Percentiles rank a stretch among this genome's conserved stretches.
phyloP scores from a whole-genome alignment of 2,113 vertebrate species.

The Anarhynchus alexandrinus region DNA sequence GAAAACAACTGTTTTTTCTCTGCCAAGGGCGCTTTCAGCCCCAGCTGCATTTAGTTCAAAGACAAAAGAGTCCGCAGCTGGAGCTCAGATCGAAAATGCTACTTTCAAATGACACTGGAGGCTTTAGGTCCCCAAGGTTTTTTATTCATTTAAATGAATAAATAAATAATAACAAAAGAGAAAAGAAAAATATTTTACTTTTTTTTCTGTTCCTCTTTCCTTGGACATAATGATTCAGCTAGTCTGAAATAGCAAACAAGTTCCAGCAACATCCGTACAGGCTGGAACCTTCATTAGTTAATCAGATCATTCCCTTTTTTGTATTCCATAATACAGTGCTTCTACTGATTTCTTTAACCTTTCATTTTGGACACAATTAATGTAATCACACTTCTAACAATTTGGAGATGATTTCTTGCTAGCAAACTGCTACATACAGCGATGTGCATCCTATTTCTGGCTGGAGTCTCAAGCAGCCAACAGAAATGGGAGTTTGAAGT shows the following conservation, averaged over 20 bases:
- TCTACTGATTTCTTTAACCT: slow-evolving; percentile 51
- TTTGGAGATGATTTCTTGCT: slow-evolving; percentile 56
- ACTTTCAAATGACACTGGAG: slow-evolving; percentile 49
- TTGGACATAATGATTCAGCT: not conserved
- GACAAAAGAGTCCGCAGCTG: slow-evolving; percentile 59
- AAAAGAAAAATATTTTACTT: not conserved
- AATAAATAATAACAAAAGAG: slow-evolving; percentile 27
- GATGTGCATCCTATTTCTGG: slow-evolving; percentile 39
- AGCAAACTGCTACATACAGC: slow-evolving; percentile 9
- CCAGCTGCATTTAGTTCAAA: slow-evolving; percentile 63
- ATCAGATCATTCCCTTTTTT: slow-evolving; percentile 12
- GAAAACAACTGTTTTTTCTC: slow-evolving; percentile 47
- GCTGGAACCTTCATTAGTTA: not conserved
- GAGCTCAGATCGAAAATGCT: slow-evolving; percentile 32
- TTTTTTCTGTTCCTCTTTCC: not conserved
- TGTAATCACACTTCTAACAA: slow-evolving; percentile 46
- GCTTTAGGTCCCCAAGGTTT: slow-evolving; percentile 23
- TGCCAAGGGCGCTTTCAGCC: slow-evolving; percentile 45
- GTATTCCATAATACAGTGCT: not conserved
- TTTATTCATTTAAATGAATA: slow-evolving; percentile 61
- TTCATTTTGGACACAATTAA: slow-evolving; percentile 57
- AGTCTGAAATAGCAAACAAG: not conserved
- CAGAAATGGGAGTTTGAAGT: slow-evolving; percentile 61
- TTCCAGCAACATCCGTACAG: not conserved
- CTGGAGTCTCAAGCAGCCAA: slow-evolving; percentile 27